These are phyloP conservation scores for Strix aluco DNA, from an alignment of 2,113 vertebrate genomes.

Conservation along the genomic window DNA sequence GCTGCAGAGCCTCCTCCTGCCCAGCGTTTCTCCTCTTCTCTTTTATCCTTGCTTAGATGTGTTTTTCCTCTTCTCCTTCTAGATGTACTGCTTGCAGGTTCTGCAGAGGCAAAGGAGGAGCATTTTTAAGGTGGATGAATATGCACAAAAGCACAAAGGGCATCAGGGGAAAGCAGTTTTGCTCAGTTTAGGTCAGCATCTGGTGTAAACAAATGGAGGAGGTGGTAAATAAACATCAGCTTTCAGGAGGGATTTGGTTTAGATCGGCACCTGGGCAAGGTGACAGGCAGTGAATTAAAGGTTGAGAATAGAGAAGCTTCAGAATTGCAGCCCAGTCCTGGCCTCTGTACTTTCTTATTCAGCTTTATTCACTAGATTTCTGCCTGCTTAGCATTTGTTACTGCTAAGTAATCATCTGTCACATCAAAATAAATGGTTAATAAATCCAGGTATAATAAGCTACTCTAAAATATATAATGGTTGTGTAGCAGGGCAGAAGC, in stretches of 20 bases:
- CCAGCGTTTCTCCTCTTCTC: background rate
- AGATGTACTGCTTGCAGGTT: background rate
- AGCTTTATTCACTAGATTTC: background rate
- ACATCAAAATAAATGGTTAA: conserved; percentile 19
- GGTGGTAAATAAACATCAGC: background rate
- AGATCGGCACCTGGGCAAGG: background rate
- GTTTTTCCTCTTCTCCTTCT: background rate
- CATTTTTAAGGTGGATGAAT: background rate
- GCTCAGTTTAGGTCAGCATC: background rate
- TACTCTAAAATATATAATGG: background rate
- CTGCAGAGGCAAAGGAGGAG: background rate
- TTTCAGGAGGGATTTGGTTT: background rate
- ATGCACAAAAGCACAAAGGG: background rate
- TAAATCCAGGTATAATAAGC: background rate
- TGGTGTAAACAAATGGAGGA: background rate
- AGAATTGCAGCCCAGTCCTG: background rate
- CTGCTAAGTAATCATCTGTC: conserved; percentile 4
- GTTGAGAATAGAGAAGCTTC: background rate
- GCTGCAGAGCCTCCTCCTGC: background rate
- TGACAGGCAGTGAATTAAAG: background rate
- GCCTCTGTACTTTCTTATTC: background rate
- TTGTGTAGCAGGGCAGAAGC: background rate
- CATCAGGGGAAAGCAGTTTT: background rate
- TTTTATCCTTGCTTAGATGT: background rate
- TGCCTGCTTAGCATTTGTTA: background rate